These are phyloP conservation scores for Herpetotheres cachinnans DNA, from an alignment of 2,113 vertebrate genomes.

Conservation along the genomic window DNA sequence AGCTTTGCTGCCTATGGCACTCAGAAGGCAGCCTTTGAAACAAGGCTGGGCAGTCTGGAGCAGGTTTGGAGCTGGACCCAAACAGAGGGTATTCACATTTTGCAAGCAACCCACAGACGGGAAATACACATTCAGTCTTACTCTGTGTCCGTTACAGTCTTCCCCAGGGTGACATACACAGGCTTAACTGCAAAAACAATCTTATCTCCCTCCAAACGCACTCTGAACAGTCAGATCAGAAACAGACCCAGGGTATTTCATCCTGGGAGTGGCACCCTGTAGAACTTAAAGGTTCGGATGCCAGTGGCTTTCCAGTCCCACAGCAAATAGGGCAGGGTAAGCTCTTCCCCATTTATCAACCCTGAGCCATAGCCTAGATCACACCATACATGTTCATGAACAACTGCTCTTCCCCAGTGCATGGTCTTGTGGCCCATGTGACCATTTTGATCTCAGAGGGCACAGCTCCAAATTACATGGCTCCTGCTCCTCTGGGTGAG, in stretches of 20 bases:
- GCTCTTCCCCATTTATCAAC: not conserved
- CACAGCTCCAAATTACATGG: conserved; percentile 77
- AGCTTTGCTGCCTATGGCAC: not conserved
- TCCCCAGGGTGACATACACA: not conserved
- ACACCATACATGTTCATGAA: not conserved
- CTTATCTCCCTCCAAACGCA: not conserved
- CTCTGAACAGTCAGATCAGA: not conserved
- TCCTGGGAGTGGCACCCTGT: not conserved
- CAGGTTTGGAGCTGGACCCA: not conserved
- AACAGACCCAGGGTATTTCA: not conserved
- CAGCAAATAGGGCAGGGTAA: not conserved
- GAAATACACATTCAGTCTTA: not conserved
- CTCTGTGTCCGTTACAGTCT: fast-evolving
- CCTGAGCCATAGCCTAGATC: not conserved
- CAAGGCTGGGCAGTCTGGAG: not conserved
- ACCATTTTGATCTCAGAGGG: conserved; percentile 71
- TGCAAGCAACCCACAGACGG: not conserved
- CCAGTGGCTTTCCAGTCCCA: not conserved
- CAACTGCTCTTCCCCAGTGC: not conserved
- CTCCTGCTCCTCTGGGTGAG: conserved; percentile 73
- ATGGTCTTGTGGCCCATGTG: too few relatives aligned
- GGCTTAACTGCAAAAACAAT: not conserved
- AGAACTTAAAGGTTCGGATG: not conserved
- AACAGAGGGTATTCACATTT: not conserved
- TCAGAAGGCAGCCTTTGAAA: not conserved